A percentile compares a stretch with the other conserved stretches of the same genome.
Evolutionary conservation across 1,140 invertebrate genomes (phyloP).

Genomic region (Tetramorium simillimum): DNA sequence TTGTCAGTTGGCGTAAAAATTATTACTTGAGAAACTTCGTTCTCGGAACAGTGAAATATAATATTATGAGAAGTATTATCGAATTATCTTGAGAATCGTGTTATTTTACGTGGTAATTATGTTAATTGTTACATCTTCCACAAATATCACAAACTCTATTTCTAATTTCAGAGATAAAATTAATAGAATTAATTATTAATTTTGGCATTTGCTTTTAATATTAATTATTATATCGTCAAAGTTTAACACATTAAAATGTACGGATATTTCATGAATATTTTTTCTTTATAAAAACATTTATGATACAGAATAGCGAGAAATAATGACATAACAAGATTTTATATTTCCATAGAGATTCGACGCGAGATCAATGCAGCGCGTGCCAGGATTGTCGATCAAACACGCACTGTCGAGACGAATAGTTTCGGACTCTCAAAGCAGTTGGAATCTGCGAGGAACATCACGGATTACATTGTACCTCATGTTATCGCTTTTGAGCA

Average conservation of each 20-base stretch:
- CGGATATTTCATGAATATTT: background rate
- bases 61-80: background rate
- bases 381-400: slow-evolving; percentile 81
- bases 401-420: slow-evolving; percentile 80
- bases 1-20: background rate
- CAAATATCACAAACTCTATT: background rate
- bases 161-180: background rate
- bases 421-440: slow-evolving; percentile 80
- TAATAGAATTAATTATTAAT: slow-evolving; percentile 12
- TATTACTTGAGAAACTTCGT: background rate
- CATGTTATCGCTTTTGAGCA: slow-evolving; percentile 80
- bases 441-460: slow-evolving; percentile 77
- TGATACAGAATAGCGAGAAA: background rate
- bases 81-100: background rate
- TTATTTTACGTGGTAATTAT: background rate
- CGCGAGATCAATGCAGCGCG: slow-evolving; percentile 81
- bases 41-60: background rate
- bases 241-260: background rate
- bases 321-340: slow-evolving; percentile 22
- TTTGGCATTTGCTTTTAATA: background rate
- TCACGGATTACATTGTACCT: slow-evolving; percentile 76
- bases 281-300: background rate
- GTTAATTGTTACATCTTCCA: background rate
- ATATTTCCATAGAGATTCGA: slow-evolving; percentile 78
- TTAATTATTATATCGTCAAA: background rate